Evolutionary conservation across 2,797 vertebrate species (phyloP).

Genomic region (Channallabes apus): DNA sequence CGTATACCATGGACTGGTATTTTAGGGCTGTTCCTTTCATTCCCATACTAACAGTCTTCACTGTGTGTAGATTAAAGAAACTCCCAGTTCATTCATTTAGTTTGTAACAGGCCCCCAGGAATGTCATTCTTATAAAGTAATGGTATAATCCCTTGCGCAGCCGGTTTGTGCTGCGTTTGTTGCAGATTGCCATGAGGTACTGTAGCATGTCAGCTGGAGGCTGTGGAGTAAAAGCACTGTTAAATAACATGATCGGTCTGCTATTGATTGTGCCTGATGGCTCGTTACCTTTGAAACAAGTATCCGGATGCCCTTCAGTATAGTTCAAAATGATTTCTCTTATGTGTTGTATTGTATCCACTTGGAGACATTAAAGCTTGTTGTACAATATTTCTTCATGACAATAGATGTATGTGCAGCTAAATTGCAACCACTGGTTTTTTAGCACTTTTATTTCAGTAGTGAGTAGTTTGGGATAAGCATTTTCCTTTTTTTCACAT

Average conservation of each 20-base stretch:
- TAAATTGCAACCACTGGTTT: slow-evolving; percentile 33
- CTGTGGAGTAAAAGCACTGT: slow-evolving; percentile 39
- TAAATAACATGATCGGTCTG: slow-evolving; percentile 45
- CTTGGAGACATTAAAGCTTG: slow-evolving; percentile 48
- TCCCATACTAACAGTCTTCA: slow-evolving; percentile 26
- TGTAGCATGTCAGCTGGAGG: slow-evolving; percentile 41
- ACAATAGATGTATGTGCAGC: slow-evolving; percentile 52
- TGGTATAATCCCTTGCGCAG: slow-evolving; percentile 10
- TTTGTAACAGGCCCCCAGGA: slow-evolving; percentile 29
- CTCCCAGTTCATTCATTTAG: background rate
- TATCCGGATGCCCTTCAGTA: slow-evolving; percentile 46
- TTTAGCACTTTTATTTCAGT: slow-evolving; percentile 51
- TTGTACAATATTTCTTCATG: slow-evolving; percentile 51
- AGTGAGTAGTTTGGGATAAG: slow-evolving; percentile 29
- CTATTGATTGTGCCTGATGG: slow-evolving; percentile 36
- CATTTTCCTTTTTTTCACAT: slow-evolving; percentile 11
- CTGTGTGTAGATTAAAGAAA: slow-evolving; percentile 10
- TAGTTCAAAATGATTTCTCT: slow-evolving; percentile 45
- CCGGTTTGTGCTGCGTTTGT: slow-evolving; percentile 19
- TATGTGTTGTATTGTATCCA: slow-evolving; percentile 47
- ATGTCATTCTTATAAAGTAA: background rate
- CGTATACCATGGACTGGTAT: slow-evolving; percentile 11
- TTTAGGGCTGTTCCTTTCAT: slow-evolving; percentile 42
- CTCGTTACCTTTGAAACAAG: slow-evolving; percentile 35
- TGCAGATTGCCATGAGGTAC: slow-evolving; percentile 36